A percentile compares a stretch with the other conserved stretches of the same genome.
These are phyloP conservation scores for Chymomyza procnemis DNA, from an alignment of 2,888 invertebrate species.

Conservation along the genomic window DNA sequence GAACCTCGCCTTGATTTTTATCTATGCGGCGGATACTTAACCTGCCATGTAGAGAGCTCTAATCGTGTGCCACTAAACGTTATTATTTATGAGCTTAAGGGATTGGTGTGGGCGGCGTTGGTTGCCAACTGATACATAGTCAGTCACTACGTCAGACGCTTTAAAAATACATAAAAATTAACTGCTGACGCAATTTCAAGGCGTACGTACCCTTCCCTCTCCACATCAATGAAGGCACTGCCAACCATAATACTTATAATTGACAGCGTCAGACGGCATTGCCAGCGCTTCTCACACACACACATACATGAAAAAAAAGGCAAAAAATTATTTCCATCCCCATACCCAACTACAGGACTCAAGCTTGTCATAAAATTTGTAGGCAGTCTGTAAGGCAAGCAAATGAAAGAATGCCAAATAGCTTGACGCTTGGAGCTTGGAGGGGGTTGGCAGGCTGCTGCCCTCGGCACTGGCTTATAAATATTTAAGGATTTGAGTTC, in stretches of 20 bases:
- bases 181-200: slow-evolving; percentile 45
- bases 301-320: no score
- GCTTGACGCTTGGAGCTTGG: background rate
- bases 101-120: no score
- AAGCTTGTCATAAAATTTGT: slow-evolving; percentile 45
- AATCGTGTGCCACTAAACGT: background rate
- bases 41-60: background rate
- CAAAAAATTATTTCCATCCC: background rate
- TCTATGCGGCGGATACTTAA: slow-evolving; percentile 15
- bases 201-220: no score
- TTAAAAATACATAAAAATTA: slow-evolving; percentile 62
- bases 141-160: slow-evolving; percentile 29
- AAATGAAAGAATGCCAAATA: background rate
- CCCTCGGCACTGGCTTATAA: slow-evolving; percentile 38
- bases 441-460: background rate
- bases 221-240: background rate
- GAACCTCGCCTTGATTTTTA: slow-evolving; percentile 42
- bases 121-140: slow-evolving; percentile 2
- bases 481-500: slow-evolving; percentile 53
- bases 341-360: background rate
- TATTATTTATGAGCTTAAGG: background rate
- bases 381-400: background rate
- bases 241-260: background rate
- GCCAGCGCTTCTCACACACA: no score
- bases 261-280: background rate